phyloP scores from a whole-genome alignment of 1,140 invertebrate genomes.

The Zaprionus taronus region DNA sequence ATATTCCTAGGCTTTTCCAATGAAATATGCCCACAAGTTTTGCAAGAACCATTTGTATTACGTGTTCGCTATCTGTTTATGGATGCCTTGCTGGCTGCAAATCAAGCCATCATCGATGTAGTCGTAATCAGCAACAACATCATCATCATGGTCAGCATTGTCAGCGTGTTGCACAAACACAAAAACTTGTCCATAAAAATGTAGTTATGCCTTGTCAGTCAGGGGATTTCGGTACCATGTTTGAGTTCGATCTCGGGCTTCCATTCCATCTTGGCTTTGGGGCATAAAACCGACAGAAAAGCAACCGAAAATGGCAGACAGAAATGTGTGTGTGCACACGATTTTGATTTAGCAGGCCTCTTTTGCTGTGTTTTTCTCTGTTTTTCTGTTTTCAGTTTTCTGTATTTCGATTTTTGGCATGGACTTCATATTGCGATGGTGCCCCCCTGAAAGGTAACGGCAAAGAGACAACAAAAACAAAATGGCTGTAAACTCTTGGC shows the following conservation, averaged over 20 bases:
- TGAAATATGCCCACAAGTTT: not conserved
- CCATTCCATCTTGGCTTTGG: slow-evolving; percentile 4
- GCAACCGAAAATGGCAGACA: slow-evolving; percentile 43
- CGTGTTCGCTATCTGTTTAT: slow-evolving; percentile 18
- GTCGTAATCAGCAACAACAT: not conserved
- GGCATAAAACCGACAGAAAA: slow-evolving; percentile 2
- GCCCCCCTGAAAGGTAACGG: slow-evolving; percentile 45
- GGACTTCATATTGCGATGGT: not conserved
- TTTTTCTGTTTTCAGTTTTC: not conserved
- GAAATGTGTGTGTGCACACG: slow-evolving; percentile 51
- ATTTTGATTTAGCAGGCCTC: slow-evolving; percentile 15
- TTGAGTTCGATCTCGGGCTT: not conserved
- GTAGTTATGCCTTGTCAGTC: slow-evolving; percentile 35
- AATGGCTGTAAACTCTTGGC: slow-evolving; percentile 46
- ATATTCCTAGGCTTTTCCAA: not conserved
- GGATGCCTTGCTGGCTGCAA: slow-evolving; percentile 11
- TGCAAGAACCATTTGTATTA: slow-evolving; percentile 13
- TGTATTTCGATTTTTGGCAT: slow-evolving; percentile 26
- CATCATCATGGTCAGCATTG: not conserved
- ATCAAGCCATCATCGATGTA: slow-evolving; percentile 41
- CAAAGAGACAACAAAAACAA: slow-evolving; percentile 33
- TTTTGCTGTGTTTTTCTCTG: not conserved
- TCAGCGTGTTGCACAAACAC: slow-evolving; percentile 17
- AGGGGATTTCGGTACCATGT: slow-evolving; percentile 14
- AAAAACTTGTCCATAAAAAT: slow-evolving; percentile 41